Percentiles rank a stretch among this genome's conserved stretches.
These are phyloP conservation scores for Parasteatoda lunata DNA, from an alignment of 2,888 invertebrate species.

Conservation along the genomic window DNA sequence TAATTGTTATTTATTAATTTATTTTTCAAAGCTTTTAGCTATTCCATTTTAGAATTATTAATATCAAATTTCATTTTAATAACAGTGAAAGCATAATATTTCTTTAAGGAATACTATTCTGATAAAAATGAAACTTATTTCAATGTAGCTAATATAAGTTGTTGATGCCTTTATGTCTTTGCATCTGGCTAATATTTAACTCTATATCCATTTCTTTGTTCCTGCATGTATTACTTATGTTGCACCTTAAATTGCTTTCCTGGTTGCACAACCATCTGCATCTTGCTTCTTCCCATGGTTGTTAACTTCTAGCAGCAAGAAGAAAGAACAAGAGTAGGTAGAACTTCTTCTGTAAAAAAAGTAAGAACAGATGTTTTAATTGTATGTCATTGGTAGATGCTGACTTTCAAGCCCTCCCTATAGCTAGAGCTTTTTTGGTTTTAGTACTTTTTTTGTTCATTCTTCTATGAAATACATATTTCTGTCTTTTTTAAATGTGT, in stretches of 20 bases:
- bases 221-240: conserved; percentile 59
- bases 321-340: conserved; percentile 67
- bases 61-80: not conserved
- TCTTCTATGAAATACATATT: too few relatives aligned
- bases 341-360: conserved; percentile 66
- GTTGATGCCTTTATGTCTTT: not conserved
- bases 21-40: too few relatives aligned
- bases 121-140: not conserved
- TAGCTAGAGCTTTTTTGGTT: too few relatives aligned
- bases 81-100: not conserved
- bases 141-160: not conserved
- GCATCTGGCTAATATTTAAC: conserved; percentile 44
- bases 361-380: conserved; percentile 55
- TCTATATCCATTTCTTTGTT: conserved; percentile 46
- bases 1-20: too few relatives aligned
- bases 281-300: conserved; percentile 34
- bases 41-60: too few relatives aligned
- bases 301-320: conserved; percentile 39
- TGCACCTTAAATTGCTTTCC: conserved; percentile 53
- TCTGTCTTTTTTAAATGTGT: too few relatives aligned
- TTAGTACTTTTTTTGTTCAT: too few relatives aligned
- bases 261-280: conserved; percentile 46
- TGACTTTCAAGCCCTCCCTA: not conserved
- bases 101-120: not conserved
- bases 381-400: not conserved